Evolutionary conservation across 2,888 invertebrate genomes (phyloP).

Genomic region (Cosmia pyralina): DNA sequence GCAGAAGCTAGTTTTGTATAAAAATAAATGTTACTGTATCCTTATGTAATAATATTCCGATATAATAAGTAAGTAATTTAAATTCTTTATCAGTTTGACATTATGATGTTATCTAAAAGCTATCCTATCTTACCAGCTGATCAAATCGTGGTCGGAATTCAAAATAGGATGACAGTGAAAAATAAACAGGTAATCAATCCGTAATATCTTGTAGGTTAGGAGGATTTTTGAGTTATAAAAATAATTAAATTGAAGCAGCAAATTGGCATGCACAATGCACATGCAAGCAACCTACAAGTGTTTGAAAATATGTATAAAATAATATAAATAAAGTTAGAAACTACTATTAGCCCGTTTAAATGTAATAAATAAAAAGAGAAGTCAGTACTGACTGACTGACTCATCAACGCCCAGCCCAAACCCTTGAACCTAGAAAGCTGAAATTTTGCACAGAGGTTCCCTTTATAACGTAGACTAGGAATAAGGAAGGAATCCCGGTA

Average conservation of each 20-base stretch:
- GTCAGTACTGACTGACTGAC: too few relatives aligned
- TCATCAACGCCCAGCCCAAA: too few relatives aligned
- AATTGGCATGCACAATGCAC: background rate
- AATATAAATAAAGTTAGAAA: background rate
- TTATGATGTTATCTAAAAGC: slow-evolving; percentile 22
- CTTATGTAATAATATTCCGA: background rate
- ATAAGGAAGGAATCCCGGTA: too few relatives aligned
- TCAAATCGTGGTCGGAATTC: slow-evolving; percentile 3
- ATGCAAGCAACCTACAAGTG: background rate
- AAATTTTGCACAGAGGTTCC: too few relatives aligned
- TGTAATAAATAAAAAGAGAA: too few relatives aligned
- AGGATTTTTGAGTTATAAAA: background rate
- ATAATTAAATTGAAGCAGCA: background rate
- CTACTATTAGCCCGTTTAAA: background rate
- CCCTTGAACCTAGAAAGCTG: too few relatives aligned
- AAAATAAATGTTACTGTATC: background rate
- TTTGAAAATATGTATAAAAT: background rate
- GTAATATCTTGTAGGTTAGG: background rate
- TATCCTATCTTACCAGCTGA: slow-evolving; percentile 36
- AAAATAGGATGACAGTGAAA: slow-evolving; percentile 13
- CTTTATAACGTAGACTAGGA: too few relatives aligned
- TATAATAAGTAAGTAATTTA: background rate
- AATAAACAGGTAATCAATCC: background rate
- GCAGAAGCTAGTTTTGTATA: too few relatives aligned
- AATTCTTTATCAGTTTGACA: slow-evolving; percentile 36